Conservation (phyloP, 2,888 invertebrate species). For the Odontothrips loti region DNA sequence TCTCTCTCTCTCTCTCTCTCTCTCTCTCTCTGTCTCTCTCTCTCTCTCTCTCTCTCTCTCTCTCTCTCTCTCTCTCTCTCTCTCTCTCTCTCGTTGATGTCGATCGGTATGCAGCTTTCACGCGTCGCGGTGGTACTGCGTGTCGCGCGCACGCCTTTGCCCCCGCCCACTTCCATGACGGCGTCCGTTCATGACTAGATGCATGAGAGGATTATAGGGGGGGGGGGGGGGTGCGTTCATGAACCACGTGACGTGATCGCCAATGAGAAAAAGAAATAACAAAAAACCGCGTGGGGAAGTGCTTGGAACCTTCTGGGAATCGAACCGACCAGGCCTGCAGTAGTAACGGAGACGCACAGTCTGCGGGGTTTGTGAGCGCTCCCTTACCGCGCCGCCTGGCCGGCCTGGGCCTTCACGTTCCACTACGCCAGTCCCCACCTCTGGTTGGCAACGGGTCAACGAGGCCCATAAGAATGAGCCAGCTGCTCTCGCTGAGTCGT, state of each 20-base stretch:
- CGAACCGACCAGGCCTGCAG: too few relatives aligned
- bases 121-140: neutral
- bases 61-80: too few relatives aligned
- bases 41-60: too few relatives aligned
- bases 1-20: too few relatives aligned
- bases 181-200: conserved; percentile 19
- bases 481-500: too few relatives aligned
- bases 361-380: neutral
- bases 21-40: too few relatives aligned
- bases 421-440: too few relatives aligned
- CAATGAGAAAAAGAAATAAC: too few relatives aligned
- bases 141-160: neutral
- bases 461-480: neutral
- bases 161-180: neutral
- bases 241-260: too few relatives aligned
- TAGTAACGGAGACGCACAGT: too few relatives aligned
- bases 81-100: neutral
- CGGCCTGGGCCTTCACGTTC: neutral
- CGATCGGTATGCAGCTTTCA: neutral
- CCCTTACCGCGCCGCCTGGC: neutral
- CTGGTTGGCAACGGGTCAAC: neutral
- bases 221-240: neutral
- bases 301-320: too few relatives aligned
- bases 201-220: neutral
- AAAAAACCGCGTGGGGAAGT: too few relatives aligned